Evolutionary conservation across 35 echinoderm and acorn worm genomes (phyloP).

Genomic region (Anneissia japonica): DNA sequence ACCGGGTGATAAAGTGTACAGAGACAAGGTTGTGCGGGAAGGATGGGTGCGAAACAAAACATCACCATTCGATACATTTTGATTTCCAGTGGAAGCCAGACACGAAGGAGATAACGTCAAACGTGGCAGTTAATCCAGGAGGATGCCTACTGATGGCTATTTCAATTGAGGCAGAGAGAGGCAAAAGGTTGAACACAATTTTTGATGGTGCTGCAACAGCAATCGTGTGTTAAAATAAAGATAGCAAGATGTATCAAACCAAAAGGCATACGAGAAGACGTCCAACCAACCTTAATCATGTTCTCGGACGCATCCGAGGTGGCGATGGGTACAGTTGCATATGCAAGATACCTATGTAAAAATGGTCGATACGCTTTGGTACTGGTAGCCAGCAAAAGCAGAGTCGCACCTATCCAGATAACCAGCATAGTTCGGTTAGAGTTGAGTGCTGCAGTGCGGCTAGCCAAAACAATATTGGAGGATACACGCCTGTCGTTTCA

Average conservation of each 20-base stretch:
- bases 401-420: slow-evolving; percentile 45
- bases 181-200: too few species aligned
- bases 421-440: slow-evolving; percentile 38
- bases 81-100: too few species aligned
- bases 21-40: too few species aligned
- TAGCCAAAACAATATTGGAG: slow-evolving; percentile 22
- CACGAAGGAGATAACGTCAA: too few species aligned
- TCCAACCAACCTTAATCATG: slow-evolving; percentile 11
- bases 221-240: not conserved
- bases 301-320: slow-evolving; percentile 61
- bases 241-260: slow-evolving; percentile 43
- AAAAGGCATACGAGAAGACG: not conserved
- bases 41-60: too few species aligned
- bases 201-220: too few species aligned
- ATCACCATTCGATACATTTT: too few species aligned
- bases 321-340: slow-evolving; percentile 36
- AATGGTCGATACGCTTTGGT: slow-evolving; percentile 9
- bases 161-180: too few species aligned
- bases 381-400: slow-evolving; percentile 39
- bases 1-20: too few species aligned
- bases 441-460: slow-evolving; percentile 40
- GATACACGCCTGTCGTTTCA: slow-evolving; percentile 24
- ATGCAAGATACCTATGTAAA: not conserved
- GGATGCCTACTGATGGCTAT: too few species aligned
- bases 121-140: too few species aligned